phyloP scores from a whole-genome alignment of 2,113 vertebrate species.

The Monopterus albus region DNA sequence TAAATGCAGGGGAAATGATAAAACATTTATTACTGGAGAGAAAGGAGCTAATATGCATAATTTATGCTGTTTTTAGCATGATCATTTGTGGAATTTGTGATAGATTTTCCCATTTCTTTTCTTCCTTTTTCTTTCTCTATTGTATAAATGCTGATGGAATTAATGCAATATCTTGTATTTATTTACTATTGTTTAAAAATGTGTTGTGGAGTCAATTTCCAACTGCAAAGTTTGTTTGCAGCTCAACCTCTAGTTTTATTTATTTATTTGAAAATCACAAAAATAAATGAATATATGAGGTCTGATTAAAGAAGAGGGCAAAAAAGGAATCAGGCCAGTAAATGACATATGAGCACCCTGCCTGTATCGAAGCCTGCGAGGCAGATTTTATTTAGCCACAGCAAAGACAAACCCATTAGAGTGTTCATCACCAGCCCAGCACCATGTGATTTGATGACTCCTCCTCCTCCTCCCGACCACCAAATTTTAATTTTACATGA shows the following conservation, averaged over 20 bases:
- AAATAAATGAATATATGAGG: constrained; percentile 92
- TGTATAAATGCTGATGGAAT: constrained; percentile 92
- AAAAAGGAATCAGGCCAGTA: constrained; percentile 82
- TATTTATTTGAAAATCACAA: constrained; percentile 88
- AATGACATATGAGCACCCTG: constrained; percentile 83
- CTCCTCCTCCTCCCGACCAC: constrained; percentile 71
- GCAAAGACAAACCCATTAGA: constrained; percentile 90
- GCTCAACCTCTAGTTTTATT: constrained; percentile 86
- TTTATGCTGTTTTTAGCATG: constrained; percentile 99
- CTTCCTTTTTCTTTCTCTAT: constrained; percentile 87
- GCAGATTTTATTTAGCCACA: constrained; percentile 95
- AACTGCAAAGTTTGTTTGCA: constrained; percentile 90
- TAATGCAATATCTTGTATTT: constrained; percentile 94
- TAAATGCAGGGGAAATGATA: constrained; percentile 98
- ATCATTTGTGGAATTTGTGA: constrained; percentile 99
- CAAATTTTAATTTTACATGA: constrained; percentile 99
- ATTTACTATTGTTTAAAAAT: constrained; percentile 90
- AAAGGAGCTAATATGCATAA: constrained; percentile 99
- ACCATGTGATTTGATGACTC: constrained; percentile 93
- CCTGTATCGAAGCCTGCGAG: constrained; percentile 89
- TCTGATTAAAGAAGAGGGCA: constrained; percentile 89
- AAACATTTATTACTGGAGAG: constrained; percentile 99
- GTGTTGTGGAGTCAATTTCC: constrained; percentile 86
- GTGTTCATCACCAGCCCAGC: constrained; percentile 91
- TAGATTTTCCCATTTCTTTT: constrained; percentile 84